Conservation (phyloP, 2,888 invertebrate genomes). For the Thyatira batis region DNA sequence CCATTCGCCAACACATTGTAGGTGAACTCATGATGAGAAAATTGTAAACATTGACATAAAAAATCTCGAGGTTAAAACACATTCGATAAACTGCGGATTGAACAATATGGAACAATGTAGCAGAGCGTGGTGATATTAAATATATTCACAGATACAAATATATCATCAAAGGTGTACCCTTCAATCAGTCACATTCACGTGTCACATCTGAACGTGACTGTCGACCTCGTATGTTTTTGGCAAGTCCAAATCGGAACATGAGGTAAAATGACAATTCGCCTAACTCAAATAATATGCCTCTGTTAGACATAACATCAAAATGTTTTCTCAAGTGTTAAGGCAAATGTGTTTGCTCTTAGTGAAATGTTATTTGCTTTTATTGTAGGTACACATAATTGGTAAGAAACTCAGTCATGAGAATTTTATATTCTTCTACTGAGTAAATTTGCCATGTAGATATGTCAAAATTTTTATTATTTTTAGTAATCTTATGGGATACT, state of each 20-base stretch:
- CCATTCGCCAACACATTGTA: constrained; percentile 7
- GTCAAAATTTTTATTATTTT: too few relatives aligned
- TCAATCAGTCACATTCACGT: background rate
- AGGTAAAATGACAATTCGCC: background rate
- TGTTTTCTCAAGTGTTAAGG: background rate
- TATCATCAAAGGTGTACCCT: background rate
- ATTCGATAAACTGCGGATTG: constrained; percentile 20
- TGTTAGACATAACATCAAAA: background rate
- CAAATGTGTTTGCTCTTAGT: background rate
- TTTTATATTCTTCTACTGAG: too few relatives aligned
- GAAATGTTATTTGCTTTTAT: background rate
- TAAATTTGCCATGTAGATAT: too few relatives aligned
- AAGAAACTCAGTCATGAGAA: background rate
- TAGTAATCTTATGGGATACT: too few relatives aligned
- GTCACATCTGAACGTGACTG: background rate
- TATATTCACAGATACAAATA: background rate
- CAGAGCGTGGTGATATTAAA: constrained; percentile 9
- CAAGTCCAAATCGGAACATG: background rate
- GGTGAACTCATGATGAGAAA: constrained; percentile 13
- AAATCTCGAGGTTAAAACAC: constrained; percentile 32
- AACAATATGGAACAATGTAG: constrained; percentile 27
- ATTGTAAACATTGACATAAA: constrained; percentile 14
- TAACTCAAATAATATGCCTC: background rate
- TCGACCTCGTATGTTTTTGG: background rate
- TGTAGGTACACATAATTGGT: background rate